phyloP scores from a whole-genome alignment of 2,797 vertebrate genomes.

The Lithobates pipiens region DNA sequence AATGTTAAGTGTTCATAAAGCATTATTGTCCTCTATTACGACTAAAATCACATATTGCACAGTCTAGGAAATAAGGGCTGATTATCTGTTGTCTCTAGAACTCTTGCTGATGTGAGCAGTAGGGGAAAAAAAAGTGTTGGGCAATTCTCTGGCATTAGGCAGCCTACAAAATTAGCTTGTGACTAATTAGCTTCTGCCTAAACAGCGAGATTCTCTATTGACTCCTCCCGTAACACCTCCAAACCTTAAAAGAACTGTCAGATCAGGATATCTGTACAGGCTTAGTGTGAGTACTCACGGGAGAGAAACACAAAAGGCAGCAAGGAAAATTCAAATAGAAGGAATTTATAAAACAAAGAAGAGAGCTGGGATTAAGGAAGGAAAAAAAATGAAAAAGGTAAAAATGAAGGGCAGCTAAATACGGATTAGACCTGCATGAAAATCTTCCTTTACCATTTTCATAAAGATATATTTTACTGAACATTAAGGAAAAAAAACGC shows the following conservation, averaged over 20 bases:
- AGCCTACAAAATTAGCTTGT: slow-evolving; percentile 47
- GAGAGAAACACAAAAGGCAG: slow-evolving; percentile 1
- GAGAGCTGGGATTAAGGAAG: neutral
- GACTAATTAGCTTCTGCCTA: slow-evolving; percentile 46
- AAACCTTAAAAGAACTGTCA: slow-evolving; percentile 21
- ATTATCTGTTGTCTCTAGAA: slow-evolving; percentile 39
- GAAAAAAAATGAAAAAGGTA: neutral
- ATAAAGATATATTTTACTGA: too few relatives aligned
- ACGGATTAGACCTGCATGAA: neutral
- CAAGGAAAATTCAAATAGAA: neutral
- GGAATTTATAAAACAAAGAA: neutral
- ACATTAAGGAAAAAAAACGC: too few relatives aligned
- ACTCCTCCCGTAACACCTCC: slow-evolving; percentile 39
- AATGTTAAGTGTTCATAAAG: neutral
- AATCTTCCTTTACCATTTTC: too few relatives aligned
- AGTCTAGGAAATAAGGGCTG: slow-evolving; percentile 13
- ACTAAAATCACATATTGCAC: neutral
- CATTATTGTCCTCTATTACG: neutral
- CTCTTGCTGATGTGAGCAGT: slow-evolving; percentile 43
- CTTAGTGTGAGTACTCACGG: neutral
- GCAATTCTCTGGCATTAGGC: slow-evolving; percentile 28
- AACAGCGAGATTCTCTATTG: slow-evolving; percentile 19
- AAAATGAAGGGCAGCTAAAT: neutral
- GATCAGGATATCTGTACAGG: slow-evolving; percentile 22
- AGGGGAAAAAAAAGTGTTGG: neutral